These are phyloP conservation scores for Neodiprion virginianus DNA, from an alignment of 1,140 invertebrate genomes.

Conservation along the genomic window DNA sequence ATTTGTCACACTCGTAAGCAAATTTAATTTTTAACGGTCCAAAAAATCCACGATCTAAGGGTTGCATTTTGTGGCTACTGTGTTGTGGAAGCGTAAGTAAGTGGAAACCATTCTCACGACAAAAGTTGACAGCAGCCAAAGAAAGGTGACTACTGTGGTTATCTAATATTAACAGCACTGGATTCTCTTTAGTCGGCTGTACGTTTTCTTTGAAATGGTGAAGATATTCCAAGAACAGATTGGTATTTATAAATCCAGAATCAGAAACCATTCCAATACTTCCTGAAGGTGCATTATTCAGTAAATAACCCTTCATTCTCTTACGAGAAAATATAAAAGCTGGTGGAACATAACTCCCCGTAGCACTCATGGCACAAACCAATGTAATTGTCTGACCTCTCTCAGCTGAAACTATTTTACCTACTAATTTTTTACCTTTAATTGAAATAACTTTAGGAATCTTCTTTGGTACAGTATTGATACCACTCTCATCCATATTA, in stretches of 20 bases:
- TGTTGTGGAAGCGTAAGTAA: constrained; percentile 33
- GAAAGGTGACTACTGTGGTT: constrained; percentile 36
- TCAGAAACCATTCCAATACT: constrained; percentile 27
- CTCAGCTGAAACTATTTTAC: constrained; percentile 51
- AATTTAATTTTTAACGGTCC: constrained; percentile 28
- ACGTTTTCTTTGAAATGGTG: constrained; percentile 36
- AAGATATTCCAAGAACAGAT: constrained; percentile 32
- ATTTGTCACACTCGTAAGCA: constrained; percentile 26
- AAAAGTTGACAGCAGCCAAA: constrained; percentile 20
- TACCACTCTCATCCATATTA: constrained; percentile 56
- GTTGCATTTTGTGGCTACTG: constrained; percentile 28
- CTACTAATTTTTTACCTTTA: constrained; percentile 50
- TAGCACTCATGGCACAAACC: constrained; percentile 43
- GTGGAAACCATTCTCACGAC: constrained; percentile 25
- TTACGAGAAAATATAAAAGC: constrained; percentile 47
- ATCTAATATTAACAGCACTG: constrained; percentile 39
- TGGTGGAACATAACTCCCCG: constrained; percentile 43
- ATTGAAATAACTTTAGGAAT: constrained; percentile 49
- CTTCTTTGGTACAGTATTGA: constrained; percentile 56
- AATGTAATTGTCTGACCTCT: constrained; percentile 44
- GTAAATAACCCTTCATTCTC: constrained; percentile 38
- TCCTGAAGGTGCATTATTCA: constrained; percentile 38
- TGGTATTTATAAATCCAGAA: constrained; percentile 32
- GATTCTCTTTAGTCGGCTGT: constrained; percentile 26
- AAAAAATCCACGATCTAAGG: constrained; percentile 31